These are phyloP conservation scores for Coranthus polyacanthus DNA, from an alignment of 2,797 vertebrate genomes.

Conservation along the genomic window DNA sequence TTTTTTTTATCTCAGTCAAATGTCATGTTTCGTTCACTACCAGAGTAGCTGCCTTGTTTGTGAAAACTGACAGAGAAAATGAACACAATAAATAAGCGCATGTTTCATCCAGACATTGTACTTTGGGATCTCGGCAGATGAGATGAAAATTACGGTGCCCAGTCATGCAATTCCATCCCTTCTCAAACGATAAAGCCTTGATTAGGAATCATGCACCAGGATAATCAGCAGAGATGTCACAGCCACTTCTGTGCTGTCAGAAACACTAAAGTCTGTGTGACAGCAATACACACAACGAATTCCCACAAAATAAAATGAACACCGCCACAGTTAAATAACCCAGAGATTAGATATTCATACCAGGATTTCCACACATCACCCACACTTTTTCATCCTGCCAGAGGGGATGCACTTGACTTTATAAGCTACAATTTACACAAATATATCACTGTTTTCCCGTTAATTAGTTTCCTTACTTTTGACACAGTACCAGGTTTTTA, in stretches of 20 bases:
- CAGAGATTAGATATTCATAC: neutral
- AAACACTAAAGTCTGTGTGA: constrained; percentile 14
- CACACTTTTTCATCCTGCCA: neutral
- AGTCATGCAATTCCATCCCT: constrained; percentile 33
- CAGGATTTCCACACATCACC: neutral
- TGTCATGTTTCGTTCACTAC: neutral
- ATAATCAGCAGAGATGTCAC: constrained; percentile 40
- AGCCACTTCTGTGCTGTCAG: constrained; percentile 22
- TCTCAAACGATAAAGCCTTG: constrained; percentile 37
- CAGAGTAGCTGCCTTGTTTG: constrained; percentile 5
- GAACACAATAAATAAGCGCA: constrained; percentile 18
- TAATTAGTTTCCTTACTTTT: too few relatives aligned
- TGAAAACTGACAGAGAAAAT: constrained; percentile 12
- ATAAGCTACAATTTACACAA: too few relatives aligned
- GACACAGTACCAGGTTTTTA: too few relatives aligned
- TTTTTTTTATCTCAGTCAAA: neutral
- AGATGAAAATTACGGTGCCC: constrained; percentile 42
- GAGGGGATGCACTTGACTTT: neutral
- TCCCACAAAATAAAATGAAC: constrained; percentile 14
- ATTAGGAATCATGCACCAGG: constrained; percentile 23
- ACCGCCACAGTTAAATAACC: neutral
- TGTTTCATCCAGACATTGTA: constrained; percentile 6
- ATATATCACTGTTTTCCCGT: too few relatives aligned
- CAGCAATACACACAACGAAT: constrained; percentile 1
- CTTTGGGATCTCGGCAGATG: constrained; percentile 18